phyloP scores from a whole-genome alignment of 1,140 invertebrate species.

The Drosophila mayri region DNA sequence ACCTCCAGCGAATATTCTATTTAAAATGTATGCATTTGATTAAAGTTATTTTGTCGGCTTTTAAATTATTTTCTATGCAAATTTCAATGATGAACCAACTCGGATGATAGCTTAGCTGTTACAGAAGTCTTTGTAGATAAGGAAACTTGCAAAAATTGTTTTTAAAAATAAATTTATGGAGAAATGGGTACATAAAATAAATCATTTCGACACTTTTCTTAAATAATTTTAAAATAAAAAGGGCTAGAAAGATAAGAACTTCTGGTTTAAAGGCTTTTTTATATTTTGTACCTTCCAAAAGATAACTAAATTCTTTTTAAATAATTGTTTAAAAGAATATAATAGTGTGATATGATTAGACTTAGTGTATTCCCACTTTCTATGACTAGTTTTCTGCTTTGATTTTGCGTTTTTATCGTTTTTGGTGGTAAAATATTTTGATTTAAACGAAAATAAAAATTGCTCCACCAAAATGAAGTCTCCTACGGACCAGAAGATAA shows the following conservation, averaged over 20 bases:
- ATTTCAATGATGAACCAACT: slow-evolving; percentile 1
- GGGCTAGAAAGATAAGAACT: too few species aligned
- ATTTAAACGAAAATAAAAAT: slow-evolving; percentile 30
- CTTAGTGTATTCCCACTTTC: slow-evolving; percentile 2
- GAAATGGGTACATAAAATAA: neutral
- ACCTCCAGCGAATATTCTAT: slow-evolving; percentile 21
- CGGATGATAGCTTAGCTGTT: neutral
- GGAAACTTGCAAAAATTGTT: neutral
- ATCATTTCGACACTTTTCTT: too few species aligned
- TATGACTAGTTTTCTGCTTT: neutral
- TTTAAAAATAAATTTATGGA: neutral
- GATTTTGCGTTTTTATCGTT: slow-evolving; percentile 16
- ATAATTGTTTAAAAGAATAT: neutral
- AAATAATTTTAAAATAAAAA: neutral
- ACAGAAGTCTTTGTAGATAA: too few species aligned
- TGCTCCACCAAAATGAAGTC: slow-evolving; percentile 8
- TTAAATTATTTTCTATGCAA: slow-evolving; percentile 42
- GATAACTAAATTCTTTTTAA: neutral
- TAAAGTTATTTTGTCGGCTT: slow-evolving; percentile 29
- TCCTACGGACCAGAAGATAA: slow-evolving; percentile 15
- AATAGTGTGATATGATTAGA: neutral
- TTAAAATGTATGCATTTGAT: slow-evolving; percentile 44
- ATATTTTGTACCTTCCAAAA: neutral
- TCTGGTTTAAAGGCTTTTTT: neutral
- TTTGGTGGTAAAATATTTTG: slow-evolving; percentile 12